A percentile compares a stretch with the other conserved stretches of the same genome.
Evolutionary conservation across 2,888 invertebrate genomes (phyloP).

Genomic region (Thecocarcelia acutangulata): DNA sequence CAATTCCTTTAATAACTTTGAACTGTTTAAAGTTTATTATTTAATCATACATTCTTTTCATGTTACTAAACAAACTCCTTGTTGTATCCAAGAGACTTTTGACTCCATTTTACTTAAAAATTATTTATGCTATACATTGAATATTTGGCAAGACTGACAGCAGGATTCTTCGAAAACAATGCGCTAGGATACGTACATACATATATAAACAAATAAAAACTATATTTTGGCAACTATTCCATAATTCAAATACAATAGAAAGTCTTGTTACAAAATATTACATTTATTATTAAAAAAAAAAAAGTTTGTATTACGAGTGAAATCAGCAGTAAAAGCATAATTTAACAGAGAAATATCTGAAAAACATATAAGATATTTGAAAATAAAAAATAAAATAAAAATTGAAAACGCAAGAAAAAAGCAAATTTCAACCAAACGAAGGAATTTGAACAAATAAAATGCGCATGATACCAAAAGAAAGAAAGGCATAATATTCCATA

Average conservation of each 20-base stretch:
- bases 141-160: constrained; percentile 40
- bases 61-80: neutral
- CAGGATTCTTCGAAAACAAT: constrained; percentile 15
- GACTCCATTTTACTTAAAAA: constrained; percentile 46
- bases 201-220: constrained; percentile 44
- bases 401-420: constrained; percentile 39
- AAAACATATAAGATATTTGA: constrained; percentile 22
- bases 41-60: constrained; percentile 6
- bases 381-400: constrained; percentile 32
- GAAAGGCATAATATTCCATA: constrained; percentile 38
- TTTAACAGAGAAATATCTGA: constrained; percentile 29
- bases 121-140: constrained; percentile 28
- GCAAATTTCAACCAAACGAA: constrained; percentile 40
- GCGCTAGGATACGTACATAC: constrained; percentile 25
- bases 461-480: constrained; percentile 55
- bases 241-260: constrained; percentile 33
- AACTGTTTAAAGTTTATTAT: neutral
- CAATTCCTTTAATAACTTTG: no score
- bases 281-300: constrained; percentile 13
- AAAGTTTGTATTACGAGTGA: neutral
- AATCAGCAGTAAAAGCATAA: constrained; percentile 42
- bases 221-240: constrained; percentile 52
- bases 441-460: constrained; percentile 54
- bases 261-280: constrained; percentile 37
- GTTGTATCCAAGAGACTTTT: neutral